Evolutionary conservation across 1,140 invertebrate species (phyloP).

Genomic region (Antheraea pernyi): DNA sequence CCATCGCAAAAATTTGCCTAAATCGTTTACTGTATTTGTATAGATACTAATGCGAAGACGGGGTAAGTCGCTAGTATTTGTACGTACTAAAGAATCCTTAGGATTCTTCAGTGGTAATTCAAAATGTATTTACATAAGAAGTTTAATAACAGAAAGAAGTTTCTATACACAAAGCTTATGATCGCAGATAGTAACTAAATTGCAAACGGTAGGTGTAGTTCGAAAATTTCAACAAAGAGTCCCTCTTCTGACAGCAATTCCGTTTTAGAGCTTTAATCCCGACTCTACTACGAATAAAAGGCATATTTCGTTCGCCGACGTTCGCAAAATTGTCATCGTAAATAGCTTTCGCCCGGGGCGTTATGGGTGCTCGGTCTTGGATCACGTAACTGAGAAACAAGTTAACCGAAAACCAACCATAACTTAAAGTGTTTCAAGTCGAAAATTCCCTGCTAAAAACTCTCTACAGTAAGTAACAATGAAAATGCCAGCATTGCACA

Average conservation of each 20-base stretch:
- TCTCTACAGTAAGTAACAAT: conserved; percentile 67
- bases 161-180: neutral
- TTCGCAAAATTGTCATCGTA: conserved; percentile 77
- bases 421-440: conserved; percentile 21
- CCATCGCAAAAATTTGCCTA: too few relatives aligned
- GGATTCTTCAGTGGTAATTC: neutral
- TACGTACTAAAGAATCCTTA: too few relatives aligned
- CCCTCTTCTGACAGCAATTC: conserved; percentile 64
- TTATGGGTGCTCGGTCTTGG: conserved; percentile 31
- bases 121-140: neutral
- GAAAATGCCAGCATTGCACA: conserved; percentile 74
- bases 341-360: conserved; percentile 73
- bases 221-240: conserved; percentile 62
- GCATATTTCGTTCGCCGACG: conserved; percentile 74
- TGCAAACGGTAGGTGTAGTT: conserved; percentile 52
- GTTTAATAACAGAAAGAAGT: neutral
- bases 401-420: conserved; percentile 22
- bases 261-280: conserved; percentile 75
- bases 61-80: too few relatives aligned
- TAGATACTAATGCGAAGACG: too few relatives aligned
- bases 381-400: conserved; percentile 35
- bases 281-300: conserved; percentile 73
- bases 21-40: too few relatives aligned
- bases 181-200: conserved; percentile 5
- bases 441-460: conserved; percentile 19